phyloP scores from a whole-genome alignment of 2,888 invertebrate species.

The Criorhina ranunculi region DNA sequence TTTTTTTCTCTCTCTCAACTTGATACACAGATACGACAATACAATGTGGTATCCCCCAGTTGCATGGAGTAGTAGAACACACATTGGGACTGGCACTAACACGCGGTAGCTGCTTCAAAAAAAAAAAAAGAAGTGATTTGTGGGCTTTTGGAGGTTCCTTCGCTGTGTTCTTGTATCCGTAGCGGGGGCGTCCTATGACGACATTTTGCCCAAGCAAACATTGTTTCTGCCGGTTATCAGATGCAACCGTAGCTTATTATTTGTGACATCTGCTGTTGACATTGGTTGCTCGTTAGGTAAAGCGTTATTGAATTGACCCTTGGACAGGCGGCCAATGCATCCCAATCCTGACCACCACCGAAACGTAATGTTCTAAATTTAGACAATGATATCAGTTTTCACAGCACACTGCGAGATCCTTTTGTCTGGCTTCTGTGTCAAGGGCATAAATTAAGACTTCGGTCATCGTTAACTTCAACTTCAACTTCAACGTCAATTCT shows the following conservation, averaged over 20 bases:
- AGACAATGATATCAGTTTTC: conserved; percentile 64
- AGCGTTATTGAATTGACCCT: conserved; percentile 20
- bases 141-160: conserved; percentile 53
- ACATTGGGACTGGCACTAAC: conserved; percentile 25
- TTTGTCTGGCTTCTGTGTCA: conserved; percentile 57
- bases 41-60: conserved; percentile 31
- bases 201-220: conserved; percentile 39
- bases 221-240: conserved; percentile 23
- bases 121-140: conserved; percentile 56
- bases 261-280: conserved; percentile 27
- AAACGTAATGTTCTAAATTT: conserved; percentile 66
- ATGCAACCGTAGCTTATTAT: conserved; percentile 36
- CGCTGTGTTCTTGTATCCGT: conserved; percentile 32
- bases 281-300: conserved; percentile 36
- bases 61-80: conserved; percentile 17
- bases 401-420: conserved; percentile 58
- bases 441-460: conserved; percentile 60
- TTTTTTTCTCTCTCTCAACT: background rate
- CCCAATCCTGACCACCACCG: conserved; percentile 34
- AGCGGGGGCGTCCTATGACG: conserved; percentile 66
- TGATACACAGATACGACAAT: too few relatives aligned
- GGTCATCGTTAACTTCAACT: background rate
- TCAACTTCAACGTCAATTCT: background rate
- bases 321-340: conserved; percentile 1
- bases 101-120: conserved; percentile 42